A percentile compares a stretch with the other conserved stretches of the same genome.
These are phyloP conservation scores for Ennomos quercinarius DNA, from an alignment of 2,888 invertebrate genomes.

Conservation along the genomic window DNA sequence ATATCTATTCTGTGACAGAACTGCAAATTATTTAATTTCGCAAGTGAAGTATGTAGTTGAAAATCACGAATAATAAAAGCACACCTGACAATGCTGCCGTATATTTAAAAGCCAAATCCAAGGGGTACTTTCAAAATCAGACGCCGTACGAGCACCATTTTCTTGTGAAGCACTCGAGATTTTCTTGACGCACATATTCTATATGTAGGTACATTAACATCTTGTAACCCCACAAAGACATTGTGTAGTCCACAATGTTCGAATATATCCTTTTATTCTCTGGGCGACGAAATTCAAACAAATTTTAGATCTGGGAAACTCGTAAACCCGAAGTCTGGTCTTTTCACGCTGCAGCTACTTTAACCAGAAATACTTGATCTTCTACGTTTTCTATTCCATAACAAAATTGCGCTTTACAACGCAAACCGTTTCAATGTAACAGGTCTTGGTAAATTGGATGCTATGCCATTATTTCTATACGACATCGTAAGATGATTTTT, in stretches of 20 bases:
- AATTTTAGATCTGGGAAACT: constrained; percentile 44
- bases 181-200: constrained; percentile 10
- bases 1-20: too few relatives aligned
- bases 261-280: constrained; percentile 33
- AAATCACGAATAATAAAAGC: too few relatives aligned
- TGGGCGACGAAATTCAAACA: constrained; percentile 36
- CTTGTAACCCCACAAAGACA: constrained; percentile 23
- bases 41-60: too few relatives aligned
- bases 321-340: constrained; percentile 39
- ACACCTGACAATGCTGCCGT: too few relatives aligned
- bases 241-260: constrained; percentile 34
- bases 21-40: too few relatives aligned
- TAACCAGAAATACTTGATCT: constrained; percentile 32
- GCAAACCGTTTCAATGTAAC: constrained; percentile 21
- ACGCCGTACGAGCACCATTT: too few relatives aligned
- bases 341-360: constrained; percentile 27
- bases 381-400: constrained; percentile 15
- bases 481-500: constrained; percentile 43
- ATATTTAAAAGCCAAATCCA: too few relatives aligned
- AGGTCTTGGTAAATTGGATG: constrained; percentile 36
- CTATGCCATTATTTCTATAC: constrained; percentile 39
- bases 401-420: constrained; percentile 17
- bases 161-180: too few relatives aligned
- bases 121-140: too few relatives aligned
- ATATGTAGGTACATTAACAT: constrained; percentile 19